These are phyloP conservation scores for Sialia sialis DNA, from an alignment of 2,113 vertebrate genomes.

Conservation along the genomic window DNA sequence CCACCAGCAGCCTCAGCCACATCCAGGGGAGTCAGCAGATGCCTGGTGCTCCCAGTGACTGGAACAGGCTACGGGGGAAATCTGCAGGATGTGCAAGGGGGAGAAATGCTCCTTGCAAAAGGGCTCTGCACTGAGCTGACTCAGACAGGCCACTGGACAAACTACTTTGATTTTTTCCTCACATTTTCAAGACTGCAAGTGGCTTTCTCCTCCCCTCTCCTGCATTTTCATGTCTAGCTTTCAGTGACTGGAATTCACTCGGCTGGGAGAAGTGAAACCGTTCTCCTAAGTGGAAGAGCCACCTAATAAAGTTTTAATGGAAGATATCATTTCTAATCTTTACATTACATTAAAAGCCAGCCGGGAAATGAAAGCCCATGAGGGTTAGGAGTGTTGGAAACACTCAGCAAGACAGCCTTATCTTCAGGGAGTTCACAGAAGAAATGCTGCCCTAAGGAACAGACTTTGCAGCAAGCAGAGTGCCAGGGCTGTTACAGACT, in stretches of 20 bases:
- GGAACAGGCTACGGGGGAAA: not conserved
- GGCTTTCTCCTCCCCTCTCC: not conserved
- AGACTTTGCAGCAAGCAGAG: not conserved
- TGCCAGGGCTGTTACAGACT: not conserved
- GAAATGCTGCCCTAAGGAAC: not conserved
- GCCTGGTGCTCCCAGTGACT: not conserved
- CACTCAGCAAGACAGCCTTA: not conserved
- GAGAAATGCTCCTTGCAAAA: not conserved
- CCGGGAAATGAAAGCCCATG: constrained; percentile 34
- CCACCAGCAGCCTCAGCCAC: not conserved
- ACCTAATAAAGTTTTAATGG: constrained; percentile 52
- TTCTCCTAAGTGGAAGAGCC: constrained; percentile 27
- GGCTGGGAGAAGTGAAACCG: not conserved
- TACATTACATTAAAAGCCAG: constrained; percentile 47
- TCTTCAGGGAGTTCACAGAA: not conserved
- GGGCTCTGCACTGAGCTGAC: not conserved
- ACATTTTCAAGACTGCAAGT: not conserved
- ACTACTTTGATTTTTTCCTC: not conserved
- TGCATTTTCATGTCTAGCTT: not conserved
- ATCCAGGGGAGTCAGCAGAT: not conserved
- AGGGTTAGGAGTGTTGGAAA: not conserved
- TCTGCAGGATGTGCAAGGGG: not conserved
- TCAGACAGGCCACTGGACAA: not conserved
- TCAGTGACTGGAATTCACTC: not conserved
- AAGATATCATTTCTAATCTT: constrained; percentile 50